Evolutionary conservation across 2,888 invertebrate species (phyloP).

Genomic region (Plebejus melissa): DNA sequence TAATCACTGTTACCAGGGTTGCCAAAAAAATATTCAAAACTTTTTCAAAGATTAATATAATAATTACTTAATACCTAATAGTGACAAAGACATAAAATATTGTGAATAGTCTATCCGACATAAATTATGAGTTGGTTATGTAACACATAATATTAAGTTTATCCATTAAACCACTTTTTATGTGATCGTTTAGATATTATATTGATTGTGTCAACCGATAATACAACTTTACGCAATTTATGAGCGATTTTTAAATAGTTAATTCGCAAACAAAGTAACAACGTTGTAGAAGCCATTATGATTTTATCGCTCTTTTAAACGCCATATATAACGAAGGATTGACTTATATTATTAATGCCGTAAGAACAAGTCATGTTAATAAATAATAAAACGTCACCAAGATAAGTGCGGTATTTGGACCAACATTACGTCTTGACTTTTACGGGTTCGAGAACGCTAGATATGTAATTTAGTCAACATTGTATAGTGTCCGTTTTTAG

Average conservation of each 20-base stretch:
- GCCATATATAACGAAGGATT: slow-evolving; percentile 6
- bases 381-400: neutral
- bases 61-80: neutral
- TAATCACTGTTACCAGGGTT: neutral
- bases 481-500: neutral
- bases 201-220: neutral
- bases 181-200: neutral
- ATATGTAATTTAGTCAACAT: neutral
- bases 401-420: neutral
- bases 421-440: neutral
- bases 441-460: neutral
- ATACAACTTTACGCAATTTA: neutral
- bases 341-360: neutral
- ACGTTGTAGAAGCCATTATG: neutral
- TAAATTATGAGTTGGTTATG: neutral
- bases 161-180: neutral
- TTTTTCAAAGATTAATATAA: neutral
- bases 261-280: neutral
- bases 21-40: neutral
- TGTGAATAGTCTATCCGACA: neutral
- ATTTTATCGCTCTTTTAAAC: slow-evolving; percentile 3
- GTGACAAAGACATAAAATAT: neutral
- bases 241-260: neutral
- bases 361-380: neutral
- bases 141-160: neutral